phyloP scores from a whole-genome alignment of 2,888 invertebrate genomes.

The Torymus texanus region DNA sequence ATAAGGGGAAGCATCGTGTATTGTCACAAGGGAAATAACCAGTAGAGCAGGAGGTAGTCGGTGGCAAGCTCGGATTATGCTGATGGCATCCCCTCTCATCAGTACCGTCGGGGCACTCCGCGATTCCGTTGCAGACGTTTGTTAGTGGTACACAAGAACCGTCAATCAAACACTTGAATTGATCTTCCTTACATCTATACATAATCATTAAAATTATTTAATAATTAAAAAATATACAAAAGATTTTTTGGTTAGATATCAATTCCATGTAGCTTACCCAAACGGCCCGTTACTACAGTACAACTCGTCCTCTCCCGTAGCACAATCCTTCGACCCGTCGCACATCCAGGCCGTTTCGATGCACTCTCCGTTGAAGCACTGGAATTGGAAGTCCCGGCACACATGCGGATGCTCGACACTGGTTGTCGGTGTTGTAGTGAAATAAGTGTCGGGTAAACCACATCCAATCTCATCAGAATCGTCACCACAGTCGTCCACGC shows the following conservation, averaged over 20 bases:
- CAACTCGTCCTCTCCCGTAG: slow-evolving; percentile 80
- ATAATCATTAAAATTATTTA: not conserved
- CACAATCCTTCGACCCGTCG: slow-evolving; percentile 79
- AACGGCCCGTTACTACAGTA: slow-evolving; percentile 71
- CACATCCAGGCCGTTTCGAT: slow-evolving; percentile 80
- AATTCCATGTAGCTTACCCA: slow-evolving; percentile 15
- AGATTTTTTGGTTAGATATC: not conserved
- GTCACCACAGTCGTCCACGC: slow-evolving; percentile 85
- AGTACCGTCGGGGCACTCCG: slow-evolving; percentile 78
- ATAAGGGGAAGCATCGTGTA: slow-evolving; percentile 79
- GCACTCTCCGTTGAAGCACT: slow-evolving; percentile 78
- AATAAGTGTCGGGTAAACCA: slow-evolving; percentile 62
- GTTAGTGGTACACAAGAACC: slow-evolving; percentile 79
- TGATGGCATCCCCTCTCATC: slow-evolving; percentile 77
- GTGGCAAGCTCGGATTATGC: slow-evolving; percentile 67
- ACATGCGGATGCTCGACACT: slow-evolving; percentile 62
- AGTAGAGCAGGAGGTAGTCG: slow-evolving; percentile 75
- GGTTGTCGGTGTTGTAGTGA: slow-evolving; percentile 57
- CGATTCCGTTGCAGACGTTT: slow-evolving; percentile 76
- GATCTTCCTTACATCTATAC: slow-evolving; percentile 72
- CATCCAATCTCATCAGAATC: slow-evolving; percentile 85
- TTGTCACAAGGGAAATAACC: slow-evolving; percentile 80
- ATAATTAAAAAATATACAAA: not conserved
- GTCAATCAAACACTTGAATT: slow-evolving; percentile 80
- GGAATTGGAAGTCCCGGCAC: slow-evolving; percentile 79